These are phyloP conservation scores for Halictus quadricinctus DNA, from an alignment of 2,888 invertebrate species.

Conservation along the genomic window DNA sequence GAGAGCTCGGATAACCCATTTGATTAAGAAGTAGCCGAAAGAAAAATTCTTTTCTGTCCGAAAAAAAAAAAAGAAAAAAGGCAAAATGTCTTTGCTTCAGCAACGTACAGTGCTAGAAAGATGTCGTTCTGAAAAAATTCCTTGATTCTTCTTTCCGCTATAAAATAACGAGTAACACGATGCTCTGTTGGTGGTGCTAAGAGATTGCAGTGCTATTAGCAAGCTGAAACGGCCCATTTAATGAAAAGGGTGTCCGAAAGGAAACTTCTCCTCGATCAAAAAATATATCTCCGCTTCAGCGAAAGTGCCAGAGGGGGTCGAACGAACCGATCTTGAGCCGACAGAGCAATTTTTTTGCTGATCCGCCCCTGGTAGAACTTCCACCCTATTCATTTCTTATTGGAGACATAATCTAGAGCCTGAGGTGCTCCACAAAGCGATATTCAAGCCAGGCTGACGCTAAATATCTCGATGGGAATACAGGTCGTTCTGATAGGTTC, in stretches of 20 bases:
- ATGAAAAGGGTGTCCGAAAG: not conserved
- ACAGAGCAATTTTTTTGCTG: conserved; percentile 1
- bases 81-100: not conserved
- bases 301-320: not conserved
- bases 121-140: no score
- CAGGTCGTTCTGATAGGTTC: not conserved
- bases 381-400: not conserved
- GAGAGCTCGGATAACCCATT: no score
- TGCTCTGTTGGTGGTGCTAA: no score
- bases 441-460: not conserved
- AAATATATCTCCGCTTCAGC: not conserved
- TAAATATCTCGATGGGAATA: not conserved
- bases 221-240: not conserved
- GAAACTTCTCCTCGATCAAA: not conserved
- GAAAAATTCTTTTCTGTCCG: not conserved
- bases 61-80: no score
- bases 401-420: not conserved
- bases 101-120: no score
- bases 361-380: not conserved
- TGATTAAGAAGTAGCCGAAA: not conserved
- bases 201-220: not conserved
- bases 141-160: no score
- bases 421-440: not conserved
- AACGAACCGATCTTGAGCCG: not conserved
- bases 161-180: no score